A percentile compares a stretch with the other conserved stretches of the same genome.
Evolutionary conservation across 2,888 invertebrate genomes (phyloP).

Genomic region (Pristionchus japonicus): DNA sequence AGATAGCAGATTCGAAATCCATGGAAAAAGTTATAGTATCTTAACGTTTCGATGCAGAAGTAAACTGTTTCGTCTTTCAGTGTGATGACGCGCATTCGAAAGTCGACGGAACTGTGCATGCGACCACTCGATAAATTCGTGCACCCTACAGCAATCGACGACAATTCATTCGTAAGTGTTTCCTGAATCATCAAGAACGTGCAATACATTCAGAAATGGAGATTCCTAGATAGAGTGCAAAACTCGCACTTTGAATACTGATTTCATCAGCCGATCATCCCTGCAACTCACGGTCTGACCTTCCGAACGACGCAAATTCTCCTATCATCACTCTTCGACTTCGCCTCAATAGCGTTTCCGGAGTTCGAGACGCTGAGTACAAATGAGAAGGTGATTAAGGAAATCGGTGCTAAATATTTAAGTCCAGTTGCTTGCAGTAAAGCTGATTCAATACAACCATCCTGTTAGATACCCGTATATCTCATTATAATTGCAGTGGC

Average conservation of each 20-base stretch:
- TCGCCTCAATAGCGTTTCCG: not conserved
- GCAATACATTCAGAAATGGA: not conserved
- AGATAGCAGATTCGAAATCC: too few relatives aligned
- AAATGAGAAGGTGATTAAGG: not conserved
- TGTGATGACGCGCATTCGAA: constrained; percentile 8
- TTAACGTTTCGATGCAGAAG: too few relatives aligned
- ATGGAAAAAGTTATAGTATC: too few relatives aligned
- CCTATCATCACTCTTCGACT: not conserved
- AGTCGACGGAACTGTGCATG: constrained; percentile 6
- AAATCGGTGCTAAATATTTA: not conserved
- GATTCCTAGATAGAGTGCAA: not conserved
- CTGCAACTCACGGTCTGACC: not conserved
- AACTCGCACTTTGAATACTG: too few relatives aligned
- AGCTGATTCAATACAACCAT: not conserved
- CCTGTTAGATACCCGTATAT: too few relatives aligned
- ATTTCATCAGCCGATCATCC: constrained; percentile 33
- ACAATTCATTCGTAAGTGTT: not conserved
- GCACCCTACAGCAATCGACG: not conserved
- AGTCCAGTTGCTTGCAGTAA: too few relatives aligned
- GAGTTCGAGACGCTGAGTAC: not conserved
- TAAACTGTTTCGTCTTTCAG: not conserved
- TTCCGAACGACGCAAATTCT: not conserved
- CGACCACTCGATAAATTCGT: constrained; percentile 19
- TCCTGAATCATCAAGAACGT: too few relatives aligned
- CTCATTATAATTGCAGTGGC: not conserved